phyloP scores from a whole-genome alignment of 2,797 vertebrate species.

The Pseudocheirus occidentalis region DNA sequence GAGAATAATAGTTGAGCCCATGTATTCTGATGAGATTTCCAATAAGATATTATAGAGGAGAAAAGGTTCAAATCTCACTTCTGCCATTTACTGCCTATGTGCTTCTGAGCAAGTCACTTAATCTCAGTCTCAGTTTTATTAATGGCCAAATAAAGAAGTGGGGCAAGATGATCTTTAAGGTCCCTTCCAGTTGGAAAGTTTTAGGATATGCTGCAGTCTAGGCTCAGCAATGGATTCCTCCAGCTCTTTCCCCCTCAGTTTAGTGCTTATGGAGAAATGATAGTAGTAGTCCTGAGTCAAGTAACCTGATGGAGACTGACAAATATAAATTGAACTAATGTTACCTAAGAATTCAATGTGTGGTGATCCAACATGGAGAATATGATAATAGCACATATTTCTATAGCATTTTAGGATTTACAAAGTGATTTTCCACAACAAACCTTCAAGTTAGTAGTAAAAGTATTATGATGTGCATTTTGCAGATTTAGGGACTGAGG shows the following conservation, averaged over 20 bases:
- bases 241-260: neutral
- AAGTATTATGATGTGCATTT: neutral
- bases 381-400: no score
- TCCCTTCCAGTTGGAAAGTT: neutral
- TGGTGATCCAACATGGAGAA: neutral
- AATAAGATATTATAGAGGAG: neutral
- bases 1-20: neutral
- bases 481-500: neutral
- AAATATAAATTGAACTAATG: neutral
- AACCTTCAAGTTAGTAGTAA: neutral
- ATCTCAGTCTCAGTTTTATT: neutral
- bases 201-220: neutral
- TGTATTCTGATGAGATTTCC: neutral
- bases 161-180: neutral
- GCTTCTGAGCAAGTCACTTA: neutral
- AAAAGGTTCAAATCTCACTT: no score
- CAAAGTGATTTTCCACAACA: neutral
- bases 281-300: neutral
- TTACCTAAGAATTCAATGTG: neutral
- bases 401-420: no score
- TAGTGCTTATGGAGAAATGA: neutral
- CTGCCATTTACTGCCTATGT: neutral
- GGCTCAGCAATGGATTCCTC: neutral
- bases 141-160: neutral
- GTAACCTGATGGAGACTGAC: neutral